Conservation (phyloP, 2,113 vertebrate genomes). For the Electrona antarctica region DNA sequence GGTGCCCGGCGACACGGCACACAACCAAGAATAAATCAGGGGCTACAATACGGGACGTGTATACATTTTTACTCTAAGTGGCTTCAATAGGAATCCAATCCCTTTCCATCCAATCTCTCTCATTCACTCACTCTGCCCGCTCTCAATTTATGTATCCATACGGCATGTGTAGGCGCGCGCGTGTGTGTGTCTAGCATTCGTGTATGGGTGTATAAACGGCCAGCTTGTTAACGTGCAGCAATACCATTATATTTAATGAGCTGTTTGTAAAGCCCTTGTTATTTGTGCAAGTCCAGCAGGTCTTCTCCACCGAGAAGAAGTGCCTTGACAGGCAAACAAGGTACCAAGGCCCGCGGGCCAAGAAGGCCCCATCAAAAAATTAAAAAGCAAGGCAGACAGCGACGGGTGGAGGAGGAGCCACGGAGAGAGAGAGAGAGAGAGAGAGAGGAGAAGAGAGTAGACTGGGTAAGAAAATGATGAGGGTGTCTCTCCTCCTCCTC, state of each 20-base stretch:
- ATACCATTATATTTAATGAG: conserved; percentile 37
- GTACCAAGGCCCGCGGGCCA: conserved; percentile 21
- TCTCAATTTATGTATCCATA: conserved; percentile 10
- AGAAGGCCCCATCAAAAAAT: conserved; percentile 42
- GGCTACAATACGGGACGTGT: background rate
- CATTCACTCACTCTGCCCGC: background rate
- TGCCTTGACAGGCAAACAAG: conserved; percentile 17
- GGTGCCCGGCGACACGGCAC: no score
- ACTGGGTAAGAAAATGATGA: conserved; percentile 4
- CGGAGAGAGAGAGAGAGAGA: conserved; percentile 27
- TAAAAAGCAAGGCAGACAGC: conserved; percentile 1
- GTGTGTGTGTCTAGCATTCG: conserved; percentile 7
- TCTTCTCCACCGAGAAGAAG: conserved; percentile 13
- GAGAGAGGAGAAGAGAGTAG: conserved; percentile 25
- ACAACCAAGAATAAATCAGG: no score
- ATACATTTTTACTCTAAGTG: background rate
- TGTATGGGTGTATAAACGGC: conserved; percentile 29
- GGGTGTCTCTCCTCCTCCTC: conserved; percentile 13
- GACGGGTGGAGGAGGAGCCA: conserved; percentile 5
- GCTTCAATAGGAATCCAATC: background rate
- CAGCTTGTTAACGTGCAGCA: conserved; percentile 42
- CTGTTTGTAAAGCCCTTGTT: conserved; percentile 36
- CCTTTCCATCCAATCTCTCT: background rate
- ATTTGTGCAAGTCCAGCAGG: conserved; percentile 50
- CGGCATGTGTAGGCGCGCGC: background rate